A percentile compares a stretch with the other conserved stretches of the same genome.
These are phyloP conservation scores for Phenganax stokvisi DNA, from an alignment of 92 coral and sea anemone species.

Conservation along the genomic window DNA sequence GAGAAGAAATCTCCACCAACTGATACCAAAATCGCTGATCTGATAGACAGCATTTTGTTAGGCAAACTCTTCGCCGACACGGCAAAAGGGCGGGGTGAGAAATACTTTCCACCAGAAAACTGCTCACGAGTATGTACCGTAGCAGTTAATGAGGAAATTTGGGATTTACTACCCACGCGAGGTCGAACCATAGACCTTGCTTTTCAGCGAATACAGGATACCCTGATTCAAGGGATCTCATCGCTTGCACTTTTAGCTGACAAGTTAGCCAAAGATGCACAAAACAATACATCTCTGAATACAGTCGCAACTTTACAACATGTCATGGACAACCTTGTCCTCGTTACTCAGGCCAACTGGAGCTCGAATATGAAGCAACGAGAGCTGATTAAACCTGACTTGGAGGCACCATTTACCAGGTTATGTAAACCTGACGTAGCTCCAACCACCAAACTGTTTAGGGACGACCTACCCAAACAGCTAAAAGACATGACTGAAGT, in stretches of 20 bases:
- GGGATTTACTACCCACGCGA: constrained; percentile 44
- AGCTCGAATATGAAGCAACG: constrained; percentile 50
- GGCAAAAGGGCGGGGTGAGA: constrained; percentile 49
- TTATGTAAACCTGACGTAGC: constrained; percentile 44
- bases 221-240: constrained; percentile 48
- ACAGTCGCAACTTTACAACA: constrained; percentile 44
- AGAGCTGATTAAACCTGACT: constrained; percentile 40
- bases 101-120: constrained; percentile 53
- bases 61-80: constrained; percentile 44
- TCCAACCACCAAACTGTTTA: constrained; percentile 43
- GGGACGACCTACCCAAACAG: constrained; percentile 41
- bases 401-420: constrained; percentile 49
- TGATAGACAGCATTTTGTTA: constrained; percentile 39
- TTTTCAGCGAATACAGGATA: constrained; percentile 49
- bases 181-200: constrained; percentile 46
- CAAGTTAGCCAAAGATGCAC: constrained; percentile 44
- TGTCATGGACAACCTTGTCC: constrained; percentile 55
- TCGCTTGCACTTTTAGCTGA: constrained; percentile 40
- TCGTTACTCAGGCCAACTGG: constrained; percentile 36
- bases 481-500: constrained; percentile 45
- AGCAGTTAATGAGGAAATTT: constrained; percentile 51
- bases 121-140: constrained; percentile 21
- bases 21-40: constrained; percentile 42
- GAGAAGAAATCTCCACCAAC: constrained; percentile 47
- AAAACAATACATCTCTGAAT: constrained; percentile 28